phyloP scores from a whole-genome alignment of 2,797 vertebrate genomes.

The Labeo calbasu region DNA sequence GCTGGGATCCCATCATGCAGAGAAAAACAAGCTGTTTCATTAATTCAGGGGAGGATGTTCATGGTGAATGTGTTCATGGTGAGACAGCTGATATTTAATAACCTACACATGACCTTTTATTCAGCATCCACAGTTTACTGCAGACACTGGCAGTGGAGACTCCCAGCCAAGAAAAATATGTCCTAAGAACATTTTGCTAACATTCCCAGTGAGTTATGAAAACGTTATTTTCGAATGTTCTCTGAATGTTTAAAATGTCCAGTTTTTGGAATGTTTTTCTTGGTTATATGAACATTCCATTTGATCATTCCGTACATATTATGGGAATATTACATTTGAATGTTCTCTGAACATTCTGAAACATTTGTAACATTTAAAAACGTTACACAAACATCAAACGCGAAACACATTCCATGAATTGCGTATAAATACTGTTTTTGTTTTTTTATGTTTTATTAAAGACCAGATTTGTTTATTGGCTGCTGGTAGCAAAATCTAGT shows the following conservation, averaged over 20 bases:
- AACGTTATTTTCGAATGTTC: not conserved
- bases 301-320: not conserved
- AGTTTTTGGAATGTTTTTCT: not conserved
- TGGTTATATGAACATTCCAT: not conserved
- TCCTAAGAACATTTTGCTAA: not conserved
- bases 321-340: not conserved
- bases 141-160: not conserved
- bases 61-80: not conserved
- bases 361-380: not conserved
- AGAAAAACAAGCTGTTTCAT: not conserved
- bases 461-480: too few species aligned
- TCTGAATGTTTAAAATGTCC: not conserved
- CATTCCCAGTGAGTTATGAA: not conserved
- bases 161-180: not conserved
- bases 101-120: constrained; percentile 21
- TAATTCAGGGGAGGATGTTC: not conserved
- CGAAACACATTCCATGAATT: not conserved
- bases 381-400: not conserved
- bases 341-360: not conserved
- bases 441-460: not conserved
- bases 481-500: not conserved
- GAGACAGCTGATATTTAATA: constrained; percentile 11
- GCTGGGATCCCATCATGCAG: not conserved
- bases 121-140: constrained; percentile 2
- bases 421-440: not conserved